Evolutionary conservation across 2,113 vertebrate species (phyloP), one percentile per base, ranked within the genome.

Genomic region (Epinephelus cyanopodus): DNA sequence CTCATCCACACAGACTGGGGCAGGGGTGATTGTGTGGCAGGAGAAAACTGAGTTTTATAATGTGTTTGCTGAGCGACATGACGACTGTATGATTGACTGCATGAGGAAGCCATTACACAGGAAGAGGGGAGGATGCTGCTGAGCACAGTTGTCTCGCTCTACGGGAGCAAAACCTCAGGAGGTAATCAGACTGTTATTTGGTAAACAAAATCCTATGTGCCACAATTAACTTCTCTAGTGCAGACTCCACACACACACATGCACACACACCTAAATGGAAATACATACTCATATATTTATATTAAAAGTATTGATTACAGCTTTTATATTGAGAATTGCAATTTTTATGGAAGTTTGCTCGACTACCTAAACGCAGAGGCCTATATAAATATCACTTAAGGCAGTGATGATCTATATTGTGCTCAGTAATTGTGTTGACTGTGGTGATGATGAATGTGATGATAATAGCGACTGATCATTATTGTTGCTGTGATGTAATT

Each of bases 121-220:
- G 82, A 87, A 87, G 72, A 84, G 72, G 65, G 74, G 64, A 84
- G 76, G 82, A 82, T 48, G 83, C 83, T 74, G 88, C 81, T 87
- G 87, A 86, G 90, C 80, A 86, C 85, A 79, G 87, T 86, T 68
- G 90, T 90, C 75, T 84, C 72, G 37, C 79, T 83, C 90, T 88
- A 81, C 83, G 78, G 86, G 81, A 77, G 72, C 70, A 83, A 77
- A 86, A 90, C 93, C 78, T 89, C 79, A 85, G 90, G 89, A 88
- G 90, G 92, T 89, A 90, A 92, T 91, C 92, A 91, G 87, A 65
- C 80, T 66, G 85, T 80, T 84, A 83, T 89, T 88, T 87, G 77
- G 82, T 78, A 92, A 95, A 94, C 88, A 93, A 73, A 88, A 80
- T 77, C 81, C 89, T 84, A 85, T 88, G 83, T 42, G 64, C 70